Conservation (phyloP, 2,888 invertebrate genomes). For the Marronus borbonicus region DNA sequence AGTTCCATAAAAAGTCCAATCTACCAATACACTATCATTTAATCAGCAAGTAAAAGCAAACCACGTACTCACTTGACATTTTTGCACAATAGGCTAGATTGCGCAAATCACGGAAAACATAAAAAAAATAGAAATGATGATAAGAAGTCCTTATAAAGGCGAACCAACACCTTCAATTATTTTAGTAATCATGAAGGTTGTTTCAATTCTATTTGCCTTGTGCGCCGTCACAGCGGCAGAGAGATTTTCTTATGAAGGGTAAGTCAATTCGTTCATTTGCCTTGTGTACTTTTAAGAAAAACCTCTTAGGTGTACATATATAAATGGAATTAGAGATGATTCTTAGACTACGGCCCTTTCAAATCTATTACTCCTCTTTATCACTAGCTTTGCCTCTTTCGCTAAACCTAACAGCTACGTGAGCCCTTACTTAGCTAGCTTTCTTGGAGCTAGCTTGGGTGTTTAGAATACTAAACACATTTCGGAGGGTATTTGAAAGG, state of each 20-base stretch:
- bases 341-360: no score
- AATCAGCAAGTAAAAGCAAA: background rate
- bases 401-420: no score
- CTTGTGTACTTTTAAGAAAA: background rate
- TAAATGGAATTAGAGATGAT: no score
- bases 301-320: no score
- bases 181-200: conserved; percentile 31
- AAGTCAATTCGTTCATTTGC: background rate
- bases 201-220: conserved; percentile 12
- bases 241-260: conserved; percentile 36
- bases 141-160: conserved; percentile 5
- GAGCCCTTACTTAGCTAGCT: no score
- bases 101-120: background rate
- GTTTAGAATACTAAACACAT: no score
- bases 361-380: no score
- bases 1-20: background rate
- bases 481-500: no score
- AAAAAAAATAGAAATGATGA: background rate
- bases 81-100: background rate
- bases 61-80: background rate
- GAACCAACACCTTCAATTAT: background rate
- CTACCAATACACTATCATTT: background rate
- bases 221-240: conserved; percentile 20
- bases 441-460: no score
- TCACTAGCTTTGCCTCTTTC: no score